Base-by-base conservation (phyloP, 2,888 invertebrate species). In the Lacanobia wlatinum region DNA sequence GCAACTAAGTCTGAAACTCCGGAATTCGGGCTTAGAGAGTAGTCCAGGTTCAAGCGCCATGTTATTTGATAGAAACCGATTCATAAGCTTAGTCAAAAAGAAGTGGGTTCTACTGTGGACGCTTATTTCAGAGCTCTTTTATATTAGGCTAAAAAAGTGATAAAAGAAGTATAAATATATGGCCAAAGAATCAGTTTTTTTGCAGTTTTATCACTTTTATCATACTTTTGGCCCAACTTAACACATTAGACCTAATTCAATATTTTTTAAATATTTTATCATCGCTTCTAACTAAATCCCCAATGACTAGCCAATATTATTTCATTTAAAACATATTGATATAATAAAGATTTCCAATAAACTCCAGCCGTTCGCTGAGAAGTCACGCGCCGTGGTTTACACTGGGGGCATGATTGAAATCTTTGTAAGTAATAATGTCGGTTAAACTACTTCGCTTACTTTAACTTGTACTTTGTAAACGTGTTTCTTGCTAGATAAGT, bases 381-480 rank as follows among this genome's bases (percentile, higher is more conserved):
- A 87, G 88, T 87, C 91, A 91, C 91, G 91, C 80, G 75, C 80
- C 64, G 8, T 10, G 81, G 90, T 90, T 89, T 90, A 85, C 83
- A 84, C 73, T 75, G 65, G 61, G 5, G 46, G 12, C 65, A 34
- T 69, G 78, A 82, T 84, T 82, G 80, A 75, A 81, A 82, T 78
- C 79, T 59, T 59, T 79, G 67, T 83, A 83, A 81, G 67, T 83
- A 83, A 81, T 86, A 85, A 87, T 77, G 83, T 74, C 73, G 72
- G 80, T 71, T 65, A 55, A 70, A 61, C 48, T 14, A 53, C 28
- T 56, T 48, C 40, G 23, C 61, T 68, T 78, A 40, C 52, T 52
- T 34, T 40, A 18, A 55, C 53, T 68, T 67, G 38, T 53, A 50
- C n/a, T 67, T 62, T 78, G 62, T 61, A 62, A 50, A 55, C 5